Percentiles rank a stretch among this genome's conserved stretches.
phyloP scores from a whole-genome alignment of 2,888 invertebrate species.

The Crioceris asparagi region DNA sequence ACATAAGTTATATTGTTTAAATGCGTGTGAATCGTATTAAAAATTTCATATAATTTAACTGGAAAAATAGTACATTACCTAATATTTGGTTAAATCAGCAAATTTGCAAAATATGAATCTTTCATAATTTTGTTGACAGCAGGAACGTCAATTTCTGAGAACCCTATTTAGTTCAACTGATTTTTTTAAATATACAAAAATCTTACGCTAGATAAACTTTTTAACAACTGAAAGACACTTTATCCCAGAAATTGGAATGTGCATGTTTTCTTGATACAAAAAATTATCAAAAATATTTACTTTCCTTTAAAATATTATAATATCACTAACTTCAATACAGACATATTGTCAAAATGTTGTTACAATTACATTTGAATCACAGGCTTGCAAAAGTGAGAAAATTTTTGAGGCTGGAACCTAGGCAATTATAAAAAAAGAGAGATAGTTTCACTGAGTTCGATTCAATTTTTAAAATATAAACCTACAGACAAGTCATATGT shows the following conservation, averaged over 20 bases:
- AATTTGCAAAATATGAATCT: conserved; percentile 13
- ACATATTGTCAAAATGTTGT: conserved; percentile 19
- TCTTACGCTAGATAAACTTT: conserved; percentile 11
- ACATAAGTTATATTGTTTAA: no score
- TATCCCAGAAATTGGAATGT: conserved; percentile 18
- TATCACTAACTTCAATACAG: conserved; percentile 18
- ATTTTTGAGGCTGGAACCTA: no score
- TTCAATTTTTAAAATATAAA: no score
- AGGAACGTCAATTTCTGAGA: no score
- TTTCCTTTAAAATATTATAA: conserved; percentile 12
- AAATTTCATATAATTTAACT: no score
- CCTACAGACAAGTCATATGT: no score
- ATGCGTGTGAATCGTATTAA: no score
- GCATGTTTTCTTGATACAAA: no score
- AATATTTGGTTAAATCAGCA: conserved; percentile 24
- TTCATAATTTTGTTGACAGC: conserved; percentile 19
- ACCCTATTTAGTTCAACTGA: conserved; percentile 17
- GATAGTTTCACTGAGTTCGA: no score
- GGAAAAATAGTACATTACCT: no score
- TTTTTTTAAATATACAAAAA: conserved; percentile 19
- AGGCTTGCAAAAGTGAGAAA: conserved; percentile 29
- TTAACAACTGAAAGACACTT: conserved; percentile 24
- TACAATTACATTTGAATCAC: conserved; percentile 28
- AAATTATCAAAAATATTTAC: conserved; percentile 20
- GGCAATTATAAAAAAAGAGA: conserved; percentile 17